Base-by-base conservation (phyloP, 2,888 invertebrate species). In the Abrostola triplasia region DNA sequence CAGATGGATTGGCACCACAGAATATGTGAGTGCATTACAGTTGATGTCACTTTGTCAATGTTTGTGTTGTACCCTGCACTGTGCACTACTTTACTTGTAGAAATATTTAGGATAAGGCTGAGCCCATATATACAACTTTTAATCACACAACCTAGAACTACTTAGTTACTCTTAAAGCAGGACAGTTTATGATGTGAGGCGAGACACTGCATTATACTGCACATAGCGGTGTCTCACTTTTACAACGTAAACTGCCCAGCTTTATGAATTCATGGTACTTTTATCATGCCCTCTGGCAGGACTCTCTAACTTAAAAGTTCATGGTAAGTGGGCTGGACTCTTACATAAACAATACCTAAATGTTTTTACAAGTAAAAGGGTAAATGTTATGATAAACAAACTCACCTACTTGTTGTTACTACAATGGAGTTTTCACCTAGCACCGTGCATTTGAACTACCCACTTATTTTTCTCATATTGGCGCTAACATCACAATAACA, bases 11-110 rank as follows among this genome's bases (percentile, higher is more conserved):
- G 52, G 48, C 65, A 53, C 11, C 52, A 42, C 58, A 65, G 24
- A 71, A 59, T 77, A 77, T 67, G 83, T 84, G 75, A 79, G 82
- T 82, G 67, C 51, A 64, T 63, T 63, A 58, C 36, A 56, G 53
- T 7, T 41, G 36, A 54, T 64, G 12, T 36, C 65, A 66, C 49
- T 42, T 47, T 67, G 38, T 72, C 63, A 57, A 68, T 81, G 70
- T 73, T 71, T 75, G 75, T 76, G 61, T 72, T 68, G 48, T 73
- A 65, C 70, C 41, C 35, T 70, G 71, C 76, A 81, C 69, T 59
- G 38, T 64, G 51, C 66, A 76, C 64, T 47, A 10, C 12, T 24
- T 47, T 47, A 47, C 44, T 47, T 47, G 13, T 24, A 47, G 0
- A 24, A 47, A 47, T 47, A 13, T 47, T 47, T 47, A 44, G 24